phyloP scores from a whole-genome alignment of 2,797 vertebrate genomes.

The Diglossa cyanea region DNA sequence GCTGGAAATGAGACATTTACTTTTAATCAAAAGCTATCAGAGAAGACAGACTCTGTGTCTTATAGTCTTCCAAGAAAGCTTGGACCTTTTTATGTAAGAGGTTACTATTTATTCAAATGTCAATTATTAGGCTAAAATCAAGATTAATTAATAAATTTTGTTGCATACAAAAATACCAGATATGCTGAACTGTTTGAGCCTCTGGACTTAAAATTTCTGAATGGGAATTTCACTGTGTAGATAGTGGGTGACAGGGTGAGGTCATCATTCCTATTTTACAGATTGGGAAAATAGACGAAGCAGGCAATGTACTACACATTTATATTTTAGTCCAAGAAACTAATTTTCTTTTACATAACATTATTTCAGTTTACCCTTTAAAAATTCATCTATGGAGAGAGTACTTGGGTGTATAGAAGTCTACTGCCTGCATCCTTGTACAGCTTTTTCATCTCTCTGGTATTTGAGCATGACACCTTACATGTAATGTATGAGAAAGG shows the following conservation, averaged over 20 bases:
- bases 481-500: not conserved
- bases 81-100: not conserved
- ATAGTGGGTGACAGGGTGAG: not conserved
- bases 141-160: not conserved
- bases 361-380: not conserved
- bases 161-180: not conserved
- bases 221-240: not conserved
- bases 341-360: not conserved
- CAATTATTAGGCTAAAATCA: not conserved
- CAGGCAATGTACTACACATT: not conserved
- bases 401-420: not conserved
- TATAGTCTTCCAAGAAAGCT: not conserved
- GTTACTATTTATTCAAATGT: not conserved
- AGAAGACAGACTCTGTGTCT: not conserved
- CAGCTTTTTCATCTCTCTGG: not conserved
- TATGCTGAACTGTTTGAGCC: not conserved
- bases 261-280: not conserved
- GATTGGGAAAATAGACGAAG: not conserved
- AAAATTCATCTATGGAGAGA: not conserved
- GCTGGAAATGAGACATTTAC: not conserved
- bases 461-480: not conserved
- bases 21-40: slow-evolving; percentile 20
- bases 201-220: not conserved
- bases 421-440: not conserved
- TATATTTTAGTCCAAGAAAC: not conserved